phyloP scores from a whole-genome alignment of 2,888 invertebrate species.

The Sympetrum striolatum region DNA sequence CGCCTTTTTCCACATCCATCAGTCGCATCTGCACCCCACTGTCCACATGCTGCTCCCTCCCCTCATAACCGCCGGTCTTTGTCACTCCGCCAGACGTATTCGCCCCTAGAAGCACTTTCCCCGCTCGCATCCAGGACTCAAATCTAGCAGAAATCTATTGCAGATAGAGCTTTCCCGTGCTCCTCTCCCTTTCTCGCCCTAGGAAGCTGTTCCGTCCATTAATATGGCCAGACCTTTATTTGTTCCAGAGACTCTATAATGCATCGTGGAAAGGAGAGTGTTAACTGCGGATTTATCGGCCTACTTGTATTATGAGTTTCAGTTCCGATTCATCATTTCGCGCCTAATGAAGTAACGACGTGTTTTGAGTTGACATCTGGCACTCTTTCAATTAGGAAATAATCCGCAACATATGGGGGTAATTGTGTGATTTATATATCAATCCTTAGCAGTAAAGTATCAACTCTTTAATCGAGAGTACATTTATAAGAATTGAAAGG shows the following conservation, averaged over 20 bases:
- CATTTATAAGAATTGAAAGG: too few species aligned
- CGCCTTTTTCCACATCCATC: neutral
- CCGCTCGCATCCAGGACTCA: neutral
- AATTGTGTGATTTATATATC: too few species aligned
- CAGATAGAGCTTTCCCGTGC: neutral
- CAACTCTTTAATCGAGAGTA: too few species aligned
- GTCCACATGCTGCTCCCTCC: neutral
- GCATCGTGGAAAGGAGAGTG: neutral
- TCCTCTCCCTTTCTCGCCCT: neutral
- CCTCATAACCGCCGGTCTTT: neutral
- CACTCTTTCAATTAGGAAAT: too few species aligned
- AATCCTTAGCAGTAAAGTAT: too few species aligned
- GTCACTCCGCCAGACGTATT: neutral
- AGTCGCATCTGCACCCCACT: neutral
- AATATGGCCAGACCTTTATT: neutral
- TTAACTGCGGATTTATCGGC: too few species aligned
- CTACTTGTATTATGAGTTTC: too few species aligned
- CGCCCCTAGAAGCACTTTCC: neutral
- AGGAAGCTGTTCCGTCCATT: neutral
- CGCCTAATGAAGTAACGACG: too few species aligned
- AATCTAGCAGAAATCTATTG: neutral
- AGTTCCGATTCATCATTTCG: too few species aligned
- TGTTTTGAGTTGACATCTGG: too few species aligned
- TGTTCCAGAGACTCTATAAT: neutral
- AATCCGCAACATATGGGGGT: too few species aligned